Evolutionary conservation across 2,888 invertebrate species (phyloP).

Genomic region (Lepeophtheirus nordmannii): DNA sequence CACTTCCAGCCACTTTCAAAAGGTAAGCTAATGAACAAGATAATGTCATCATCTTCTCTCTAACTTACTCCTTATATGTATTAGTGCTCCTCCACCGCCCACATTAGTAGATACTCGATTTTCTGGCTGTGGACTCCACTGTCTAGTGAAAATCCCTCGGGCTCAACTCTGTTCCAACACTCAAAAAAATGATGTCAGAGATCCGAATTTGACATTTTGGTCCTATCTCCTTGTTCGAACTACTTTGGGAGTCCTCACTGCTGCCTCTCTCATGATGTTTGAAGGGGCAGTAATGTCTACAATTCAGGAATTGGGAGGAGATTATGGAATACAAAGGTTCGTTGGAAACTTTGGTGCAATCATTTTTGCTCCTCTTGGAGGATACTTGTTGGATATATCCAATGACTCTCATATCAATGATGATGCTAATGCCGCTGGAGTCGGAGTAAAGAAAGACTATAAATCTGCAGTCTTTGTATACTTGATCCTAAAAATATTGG

Average conservation of each 20-base stretch:
- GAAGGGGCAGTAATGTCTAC: slow-evolving; percentile 24
- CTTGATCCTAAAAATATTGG: slow-evolving; percentile 18
- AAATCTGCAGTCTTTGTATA: slow-evolving; percentile 22
- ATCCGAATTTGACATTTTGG: slow-evolving; percentile 50
- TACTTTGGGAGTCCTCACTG: slow-evolving; percentile 58
- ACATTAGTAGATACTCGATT: slow-evolving; percentile 12
- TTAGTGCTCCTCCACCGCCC: slow-evolving; percentile 2
- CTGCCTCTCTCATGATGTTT: slow-evolving; percentile 42
- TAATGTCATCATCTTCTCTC: too few relatives aligned
- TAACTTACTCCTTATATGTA: too few relatives aligned
- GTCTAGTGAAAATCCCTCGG: slow-evolving; percentile 12
- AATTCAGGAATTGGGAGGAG: slow-evolving; percentile 16
- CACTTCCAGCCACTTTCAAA: neutral
- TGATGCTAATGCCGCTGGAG: neutral
- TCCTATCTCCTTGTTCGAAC: slow-evolving; percentile 47
- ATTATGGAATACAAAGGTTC: slow-evolving; percentile 23
- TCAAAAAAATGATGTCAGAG: slow-evolving; percentile 6
- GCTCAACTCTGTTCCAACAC: slow-evolving; percentile 13
- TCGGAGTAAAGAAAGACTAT: neutral
- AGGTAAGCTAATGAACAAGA: too few relatives aligned
- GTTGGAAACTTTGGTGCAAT: slow-evolving; percentile 25
- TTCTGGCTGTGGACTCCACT: slow-evolving; percentile 11
- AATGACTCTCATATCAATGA: neutral
- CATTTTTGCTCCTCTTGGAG: slow-evolving; percentile 22
- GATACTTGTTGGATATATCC: slow-evolving; percentile 18